Percentiles rank a stretch among this genome's conserved stretches.
These are phyloP conservation scores for Pomacea canaliculata DNA, from an alignment of 2,888 invertebrate genomes.

Conservation along the genomic window DNA sequence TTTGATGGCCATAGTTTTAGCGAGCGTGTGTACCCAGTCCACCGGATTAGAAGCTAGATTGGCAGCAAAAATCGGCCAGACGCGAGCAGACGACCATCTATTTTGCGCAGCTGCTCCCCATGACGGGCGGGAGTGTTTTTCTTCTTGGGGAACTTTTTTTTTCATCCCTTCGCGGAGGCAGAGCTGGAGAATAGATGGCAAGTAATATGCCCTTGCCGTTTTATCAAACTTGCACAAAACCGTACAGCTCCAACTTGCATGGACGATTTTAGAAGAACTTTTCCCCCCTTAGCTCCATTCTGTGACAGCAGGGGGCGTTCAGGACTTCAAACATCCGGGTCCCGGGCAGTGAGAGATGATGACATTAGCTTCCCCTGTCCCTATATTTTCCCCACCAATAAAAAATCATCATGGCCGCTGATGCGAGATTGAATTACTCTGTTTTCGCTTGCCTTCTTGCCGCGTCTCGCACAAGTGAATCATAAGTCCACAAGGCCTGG, in stretches of 20 bases:
- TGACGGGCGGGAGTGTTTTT: conserved; percentile 23
- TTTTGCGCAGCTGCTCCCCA: conserved; percentile 27
- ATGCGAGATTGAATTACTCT: conserved; percentile 16
- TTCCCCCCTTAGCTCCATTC: not conserved
- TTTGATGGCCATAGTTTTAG: conserved; percentile 26
- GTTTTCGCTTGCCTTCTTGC: conserved; percentile 21
- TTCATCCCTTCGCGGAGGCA: no score
- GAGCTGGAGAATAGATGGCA: no score
- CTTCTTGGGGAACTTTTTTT: not conserved
- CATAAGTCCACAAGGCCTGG: conserved; percentile 16
- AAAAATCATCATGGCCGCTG: conserved; percentile 6
- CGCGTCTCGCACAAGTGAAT: conserved; percentile 19
- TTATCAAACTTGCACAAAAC: no score
- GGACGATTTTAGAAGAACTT: not conserved
- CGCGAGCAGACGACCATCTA: conserved; percentile 22
- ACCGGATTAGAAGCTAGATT: conserved; percentile 15
- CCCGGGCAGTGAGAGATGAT: conserved; percentile 9
- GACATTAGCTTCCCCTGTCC: conserved; percentile 14
- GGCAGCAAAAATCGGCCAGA: conserved; percentile 28
- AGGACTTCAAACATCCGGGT: conserved; percentile 14
- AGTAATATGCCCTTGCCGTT: no score
- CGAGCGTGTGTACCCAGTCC: conserved; percentile 18
- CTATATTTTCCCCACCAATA: conserved; percentile 3
- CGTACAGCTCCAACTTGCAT: not conserved
- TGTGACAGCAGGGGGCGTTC: conserved; percentile 13